A percentile compares a stretch with the other conserved stretches of the same genome.
Conservation (phyloP, 2,888 invertebrate genomes). For the Aphidoletes aphidimyza region DNA sequence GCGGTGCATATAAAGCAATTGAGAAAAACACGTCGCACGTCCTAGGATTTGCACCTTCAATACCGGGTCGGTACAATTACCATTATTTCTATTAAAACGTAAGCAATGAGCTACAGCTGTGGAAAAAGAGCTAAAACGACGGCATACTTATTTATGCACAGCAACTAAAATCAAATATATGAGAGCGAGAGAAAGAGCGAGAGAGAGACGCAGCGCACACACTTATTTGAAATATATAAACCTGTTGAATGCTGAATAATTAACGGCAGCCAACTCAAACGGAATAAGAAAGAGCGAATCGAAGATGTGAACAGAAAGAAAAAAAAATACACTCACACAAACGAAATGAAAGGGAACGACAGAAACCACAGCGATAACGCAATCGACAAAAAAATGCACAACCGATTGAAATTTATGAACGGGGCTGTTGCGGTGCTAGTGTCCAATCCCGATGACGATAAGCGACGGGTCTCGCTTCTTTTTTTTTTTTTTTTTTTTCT, state of each 20-base stretch:
- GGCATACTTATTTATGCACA: background rate
- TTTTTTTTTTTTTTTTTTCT: background rate
- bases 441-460: too few species aligned
- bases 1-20: too few species aligned
- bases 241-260: slow-evolving; percentile 51
- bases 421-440: background rate
- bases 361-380: background rate
- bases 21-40: background rate
- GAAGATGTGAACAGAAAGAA: background rate
- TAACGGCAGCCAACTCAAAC: background rate
- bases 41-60: background rate
- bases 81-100: slow-evolving; percentile 33
- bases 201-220: background rate
- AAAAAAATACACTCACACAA: background rate
- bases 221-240: slow-evolving; percentile 37
- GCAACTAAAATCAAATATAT: background rate
- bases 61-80: background rate
- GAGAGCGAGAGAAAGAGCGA: background rate
- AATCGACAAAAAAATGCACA: slow-evolving; percentile 24
- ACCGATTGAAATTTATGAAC: slow-evolving; percentile 39
- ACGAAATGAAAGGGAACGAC: slow-evolving; percentile 6
- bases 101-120: too few species aligned
- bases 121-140: background rate
- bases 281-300: slow-evolving; percentile 22
- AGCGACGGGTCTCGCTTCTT: background rate